Evolutionary conservation across 2,888 invertebrate species (phyloP), one percentile per base, ranked within the genome.

Genomic region (Apamea epomidion): DNA sequence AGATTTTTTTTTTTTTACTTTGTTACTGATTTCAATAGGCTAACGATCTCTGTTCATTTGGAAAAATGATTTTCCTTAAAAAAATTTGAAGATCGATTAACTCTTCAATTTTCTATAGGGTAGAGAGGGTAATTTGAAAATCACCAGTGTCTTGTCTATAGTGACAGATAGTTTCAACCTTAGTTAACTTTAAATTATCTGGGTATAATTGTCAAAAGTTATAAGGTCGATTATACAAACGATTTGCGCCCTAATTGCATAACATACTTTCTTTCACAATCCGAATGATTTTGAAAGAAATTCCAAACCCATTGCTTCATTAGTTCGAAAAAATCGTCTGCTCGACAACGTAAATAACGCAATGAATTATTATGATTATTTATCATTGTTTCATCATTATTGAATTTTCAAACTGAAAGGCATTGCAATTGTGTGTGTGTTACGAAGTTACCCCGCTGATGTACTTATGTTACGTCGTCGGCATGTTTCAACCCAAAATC

Each of bases 401-500:
- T 4, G 58, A 58, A 58, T n/a, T 58, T 12, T 58, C 25, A n/a
- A n/a, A 25, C 58, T 5, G 12, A 12, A 58, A 25, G 10, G 25
- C 25, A n/a, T 25, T 58, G 58, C 25, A n/a, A n/a, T 58, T 58
- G 58, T n/a, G 5, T 1, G 21, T 21, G 64, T 37, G 21, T 21
- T 37, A 65, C 37, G 5, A 10, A 37, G 21, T 65, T 37, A 65
- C 21, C 4, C 4, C 1, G 21, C 10, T 68, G 37, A 29, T 51
- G 25, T n/a, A 58, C 58, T n/a, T n/a, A 32, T 51, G 37, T 37
- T 37, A 32, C 45, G 29, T 21, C 2, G 42, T 25, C 32, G 21
- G 42, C 29, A 80, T 71, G 71, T 74, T 80, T 68, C 80, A 72
- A 78, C 45, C 37, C 37, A 77, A 83, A 80, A 79, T 80, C 91